These are phyloP conservation scores for Lydus trimaculatus DNA, from an alignment of 2,888 invertebrate species.

Conservation along the genomic window DNA sequence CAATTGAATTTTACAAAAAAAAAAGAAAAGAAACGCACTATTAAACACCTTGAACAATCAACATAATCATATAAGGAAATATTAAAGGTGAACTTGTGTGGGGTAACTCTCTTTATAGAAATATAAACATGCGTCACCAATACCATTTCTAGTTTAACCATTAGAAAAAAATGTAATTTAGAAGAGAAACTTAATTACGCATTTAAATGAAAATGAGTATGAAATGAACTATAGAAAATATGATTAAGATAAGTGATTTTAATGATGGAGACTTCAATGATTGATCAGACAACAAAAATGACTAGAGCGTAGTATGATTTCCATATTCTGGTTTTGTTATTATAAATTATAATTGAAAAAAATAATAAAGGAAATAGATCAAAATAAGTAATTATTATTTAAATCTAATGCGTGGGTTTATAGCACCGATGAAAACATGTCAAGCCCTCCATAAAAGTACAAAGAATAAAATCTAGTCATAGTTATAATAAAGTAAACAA, in stretches of 20 bases:
- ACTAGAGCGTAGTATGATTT: background rate
- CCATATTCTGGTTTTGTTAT: background rate
- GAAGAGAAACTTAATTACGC: slow-evolving; percentile 23
- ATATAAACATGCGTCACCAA: slow-evolving; percentile 38
- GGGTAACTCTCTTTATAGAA: slow-evolving; percentile 28
- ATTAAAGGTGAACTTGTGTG: slow-evolving; percentile 40
- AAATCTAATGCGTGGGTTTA: background rate
- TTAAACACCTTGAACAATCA: slow-evolving; percentile 40
- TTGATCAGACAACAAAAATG: background rate
- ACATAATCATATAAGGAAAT: slow-evolving; percentile 47
- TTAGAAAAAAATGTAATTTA: slow-evolving; percentile 22
- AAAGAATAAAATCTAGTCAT: background rate
- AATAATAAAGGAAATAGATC: background rate
- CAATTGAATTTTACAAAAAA: background rate
- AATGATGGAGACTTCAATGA: background rate
- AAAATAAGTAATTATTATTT: background rate
- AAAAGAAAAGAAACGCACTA: background rate
- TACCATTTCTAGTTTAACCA: slow-evolving; percentile 15
- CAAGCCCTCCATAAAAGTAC: background rate
- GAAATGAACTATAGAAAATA: background rate
- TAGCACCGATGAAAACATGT: background rate
- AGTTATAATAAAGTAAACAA: background rate
- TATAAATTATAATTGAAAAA: background rate
- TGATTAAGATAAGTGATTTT: background rate
- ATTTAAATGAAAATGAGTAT: slow-evolving; percentile 4